Conservation (phyloP, 2,888 invertebrate genomes). For the Lordiphosa fenestrarum region DNA sequence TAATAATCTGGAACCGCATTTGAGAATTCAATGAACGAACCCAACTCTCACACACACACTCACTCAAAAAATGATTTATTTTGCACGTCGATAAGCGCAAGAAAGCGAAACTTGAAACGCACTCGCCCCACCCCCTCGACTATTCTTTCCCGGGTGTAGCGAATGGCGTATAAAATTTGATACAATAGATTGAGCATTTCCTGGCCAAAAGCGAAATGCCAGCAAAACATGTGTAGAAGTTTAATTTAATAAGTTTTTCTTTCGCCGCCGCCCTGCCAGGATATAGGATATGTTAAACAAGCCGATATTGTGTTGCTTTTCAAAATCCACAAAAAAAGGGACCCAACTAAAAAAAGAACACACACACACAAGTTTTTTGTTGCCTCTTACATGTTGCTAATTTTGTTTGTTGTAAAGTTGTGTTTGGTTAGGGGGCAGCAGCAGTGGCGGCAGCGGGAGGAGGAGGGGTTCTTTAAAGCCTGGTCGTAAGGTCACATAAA, state of each 20-base stretch:
- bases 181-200: slow-evolving; percentile 74
- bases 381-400: slow-evolving; percentile 56
- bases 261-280: slow-evolving; percentile 14
- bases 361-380: slow-evolving; percentile 33
- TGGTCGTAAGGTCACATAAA: slow-evolving; percentile 51
- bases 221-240: slow-evolving; percentile 69
- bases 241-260: slow-evolving; percentile 71
- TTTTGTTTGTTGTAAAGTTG: slow-evolving; percentile 67
- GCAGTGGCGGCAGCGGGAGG: not conserved
- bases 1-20: slow-evolving; percentile 64
- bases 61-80: slow-evolving; percentile 63
- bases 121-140: slow-evolving; percentile 3
- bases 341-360: slow-evolving; percentile 16
- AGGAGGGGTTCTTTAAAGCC: slow-evolving; percentile 1
- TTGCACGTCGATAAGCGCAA: slow-evolving; percentile 68
- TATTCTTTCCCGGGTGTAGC: slow-evolving; percentile 24
- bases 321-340: slow-evolving; percentile 42
- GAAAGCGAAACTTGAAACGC: slow-evolving; percentile 65
- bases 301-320: slow-evolving; percentile 37
- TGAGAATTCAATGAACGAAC: slow-evolving; percentile 64
- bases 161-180: slow-evolving; percentile 63
- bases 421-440: not conserved
- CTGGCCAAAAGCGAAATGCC: slow-evolving; percentile 32
- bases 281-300: slow-evolving; percentile 67
- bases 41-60: slow-evolving; percentile 6